Percentiles rank a stretch among this genome's conserved stretches.
Evolutionary conservation across 2,888 invertebrate species (phyloP).

Genomic region (Microctonus hyperodae): DNA sequence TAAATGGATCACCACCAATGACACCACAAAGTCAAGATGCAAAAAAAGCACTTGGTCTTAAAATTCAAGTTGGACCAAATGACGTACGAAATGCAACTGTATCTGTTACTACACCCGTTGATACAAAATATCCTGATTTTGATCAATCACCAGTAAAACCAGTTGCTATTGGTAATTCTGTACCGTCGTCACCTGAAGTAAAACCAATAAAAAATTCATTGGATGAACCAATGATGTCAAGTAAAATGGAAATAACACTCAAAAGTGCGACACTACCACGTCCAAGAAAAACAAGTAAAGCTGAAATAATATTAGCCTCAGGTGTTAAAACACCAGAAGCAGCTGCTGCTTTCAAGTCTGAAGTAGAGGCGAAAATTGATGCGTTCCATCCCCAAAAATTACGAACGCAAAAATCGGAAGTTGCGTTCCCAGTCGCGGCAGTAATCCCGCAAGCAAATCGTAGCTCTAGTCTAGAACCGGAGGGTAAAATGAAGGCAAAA

Average conservation of each 20-base stretch:
- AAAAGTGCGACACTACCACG: slow-evolving; percentile 74
- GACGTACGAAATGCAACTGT: slow-evolving; percentile 60
- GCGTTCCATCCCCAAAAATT: slow-evolving; percentile 60
- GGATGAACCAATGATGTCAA: slow-evolving; percentile 65
- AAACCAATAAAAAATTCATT: slow-evolving; percentile 38
- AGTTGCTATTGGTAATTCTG: slow-evolving; percentile 44
- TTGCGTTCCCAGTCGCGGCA: slow-evolving; percentile 67
- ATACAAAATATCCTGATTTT: slow-evolving; percentile 53
- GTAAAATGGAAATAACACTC: slow-evolving; percentile 71
- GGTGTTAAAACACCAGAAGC: slow-evolving; percentile 56
- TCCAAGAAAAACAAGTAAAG: slow-evolving; percentile 69
- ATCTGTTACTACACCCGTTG: slow-evolving; percentile 60
- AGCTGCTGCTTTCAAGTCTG: slow-evolving; percentile 53
- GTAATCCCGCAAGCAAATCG: slow-evolving; percentile 58
- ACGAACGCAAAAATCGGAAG: slow-evolving; percentile 66
- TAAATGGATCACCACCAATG: slow-evolving; percentile 56
- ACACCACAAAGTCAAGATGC: slow-evolving; percentile 56
- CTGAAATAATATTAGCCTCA: slow-evolving; percentile 69
- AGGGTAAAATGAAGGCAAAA: slow-evolving; percentile 60
- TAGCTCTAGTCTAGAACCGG: slow-evolving; percentile 69
- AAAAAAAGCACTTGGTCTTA: slow-evolving; percentile 52
- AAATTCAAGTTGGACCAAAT: slow-evolving; percentile 59
- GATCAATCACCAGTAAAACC: slow-evolving; percentile 48
- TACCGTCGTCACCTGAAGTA: slow-evolving; percentile 42
- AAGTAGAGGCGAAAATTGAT: slow-evolving; percentile 58